Evolutionary conservation across 2,888 invertebrate genomes (phyloP), one percentile per base, ranked within the genome.

Genomic region (Scaptomyza flava): DNA sequence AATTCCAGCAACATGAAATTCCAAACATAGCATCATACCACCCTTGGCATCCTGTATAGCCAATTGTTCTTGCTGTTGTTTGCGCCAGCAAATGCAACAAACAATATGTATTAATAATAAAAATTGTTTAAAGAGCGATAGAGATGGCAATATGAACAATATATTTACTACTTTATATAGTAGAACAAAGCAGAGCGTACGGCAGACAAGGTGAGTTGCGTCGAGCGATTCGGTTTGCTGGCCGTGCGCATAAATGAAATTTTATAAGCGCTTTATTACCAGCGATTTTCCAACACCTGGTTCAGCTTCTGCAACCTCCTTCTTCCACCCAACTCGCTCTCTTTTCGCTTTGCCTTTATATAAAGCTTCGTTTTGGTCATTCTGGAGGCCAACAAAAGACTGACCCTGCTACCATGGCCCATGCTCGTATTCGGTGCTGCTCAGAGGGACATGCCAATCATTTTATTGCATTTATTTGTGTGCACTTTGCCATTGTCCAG

Each of bases 251-350:
- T 87, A 87, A 85, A 87, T 85, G 83, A 81, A 85, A 85, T 85
- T 85, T 87, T 79, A 87, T 85, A 85, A 85, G 87, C 87, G 81
- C 85, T 85, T 85, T 87, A 85, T 87, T 87, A 83, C 85, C 85
- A 79, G 67, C 45, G 62, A 31, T 72, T 63, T 47, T 63, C 53
- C 80, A 72, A 75, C 82, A 81, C 82, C 81, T 82, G 82, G 42
- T 51, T 46, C 47, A 14, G 59, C 43, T 53, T 36, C 52, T 47
- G 9, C 34, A 33, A 41, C 17, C 48, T 59, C 31, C 65, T 42
- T 14, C 30, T 36, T 41, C 17, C 11, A 34, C 9, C 38, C 14
- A 14, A 27, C 54, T 23, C 23, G 3, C 31, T 12, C 38, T 27
- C 42, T 12, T 36, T 20, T 8, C 36, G 8, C 20, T 63, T 34